Conservation (phyloP, 2,113 vertebrate genomes). For the Atractosteus spatula region DNA sequence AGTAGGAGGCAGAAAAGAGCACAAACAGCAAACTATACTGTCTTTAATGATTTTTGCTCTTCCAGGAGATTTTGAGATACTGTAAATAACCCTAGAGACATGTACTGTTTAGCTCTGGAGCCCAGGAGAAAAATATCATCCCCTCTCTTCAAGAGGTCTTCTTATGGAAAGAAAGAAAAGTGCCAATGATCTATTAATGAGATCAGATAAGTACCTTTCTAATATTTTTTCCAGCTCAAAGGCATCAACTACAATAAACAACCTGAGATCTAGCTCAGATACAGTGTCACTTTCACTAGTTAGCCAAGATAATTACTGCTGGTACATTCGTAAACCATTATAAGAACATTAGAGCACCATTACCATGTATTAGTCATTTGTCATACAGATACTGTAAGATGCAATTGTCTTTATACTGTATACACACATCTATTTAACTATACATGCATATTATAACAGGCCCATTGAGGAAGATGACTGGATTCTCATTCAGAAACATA, state of each 20-base stretch:
- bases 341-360: slow-evolving; percentile 69
- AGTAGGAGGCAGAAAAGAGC: neutral
- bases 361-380: slow-evolving; percentile 71
- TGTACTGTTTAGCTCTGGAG: neutral
- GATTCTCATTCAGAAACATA: no score
- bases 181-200: neutral
- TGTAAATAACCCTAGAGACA: neutral
- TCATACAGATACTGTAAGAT: slow-evolving; percentile 52
- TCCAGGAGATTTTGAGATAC: neutral
- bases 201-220: neutral
- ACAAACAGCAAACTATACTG: neutral
- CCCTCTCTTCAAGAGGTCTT: neutral
- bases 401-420: no score
- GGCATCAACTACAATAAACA: neutral
- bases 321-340: slow-evolving; percentile 71
- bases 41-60: neutral
- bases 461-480: no score
- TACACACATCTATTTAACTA: no score
- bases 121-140: neutral
- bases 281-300: slow-evolving; percentile 42
- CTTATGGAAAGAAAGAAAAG: neutral
- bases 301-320: slow-evolving; percentile 66
- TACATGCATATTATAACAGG: no score
- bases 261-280: neutral
- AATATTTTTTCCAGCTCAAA: neutral